Conservation (phyloP, 1,140 invertebrate species). For the Panagrolaimus sp. region DNA sequence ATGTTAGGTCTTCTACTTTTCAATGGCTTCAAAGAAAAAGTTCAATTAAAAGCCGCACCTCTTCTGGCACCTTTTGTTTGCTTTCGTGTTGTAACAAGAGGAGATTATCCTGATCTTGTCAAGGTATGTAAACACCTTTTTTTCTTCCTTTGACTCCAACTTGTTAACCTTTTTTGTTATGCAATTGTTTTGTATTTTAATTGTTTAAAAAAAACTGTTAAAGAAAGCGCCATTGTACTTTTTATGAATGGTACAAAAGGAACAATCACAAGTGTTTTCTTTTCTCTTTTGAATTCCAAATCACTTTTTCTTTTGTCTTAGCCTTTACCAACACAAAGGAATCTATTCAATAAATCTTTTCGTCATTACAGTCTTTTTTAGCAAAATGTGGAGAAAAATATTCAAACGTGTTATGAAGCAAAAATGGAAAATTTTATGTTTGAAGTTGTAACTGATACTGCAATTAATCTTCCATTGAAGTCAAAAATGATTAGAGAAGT, state of each 20-base stretch:
- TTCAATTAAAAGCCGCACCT: slow-evolving; percentile 68
- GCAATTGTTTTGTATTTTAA: background rate
- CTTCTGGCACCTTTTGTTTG: slow-evolving; percentile 87
- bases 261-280: slow-evolving; percentile 3
- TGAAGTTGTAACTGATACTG: slow-evolving; percentile 91
- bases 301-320: background rate
- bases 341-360: background rate
- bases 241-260: background rate
- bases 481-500: slow-evolving; percentile 59
- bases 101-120: slow-evolving; percentile 86
- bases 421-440: slow-evolving; percentile 92
- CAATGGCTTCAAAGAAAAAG: slow-evolving; percentile 89
- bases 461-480: slow-evolving; percentile 69
- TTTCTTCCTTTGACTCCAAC: background rate
- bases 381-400: slow-evolving; percentile 78
- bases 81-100: slow-evolving; percentile 86
- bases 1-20: slow-evolving; percentile 81
- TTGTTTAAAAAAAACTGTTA: slow-evolving; percentile 1
- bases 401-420: slow-evolving; percentile 78
- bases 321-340: background rate
- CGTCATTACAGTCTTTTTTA: slow-evolving; percentile 57
- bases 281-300: background rate
- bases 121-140: slow-evolving; percentile 40
- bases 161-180: background rate
- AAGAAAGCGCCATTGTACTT: slow-evolving; percentile 11